Conservation (phyloP, 2,113 vertebrate genomes). For the Istiophorus platypterus region DNA sequence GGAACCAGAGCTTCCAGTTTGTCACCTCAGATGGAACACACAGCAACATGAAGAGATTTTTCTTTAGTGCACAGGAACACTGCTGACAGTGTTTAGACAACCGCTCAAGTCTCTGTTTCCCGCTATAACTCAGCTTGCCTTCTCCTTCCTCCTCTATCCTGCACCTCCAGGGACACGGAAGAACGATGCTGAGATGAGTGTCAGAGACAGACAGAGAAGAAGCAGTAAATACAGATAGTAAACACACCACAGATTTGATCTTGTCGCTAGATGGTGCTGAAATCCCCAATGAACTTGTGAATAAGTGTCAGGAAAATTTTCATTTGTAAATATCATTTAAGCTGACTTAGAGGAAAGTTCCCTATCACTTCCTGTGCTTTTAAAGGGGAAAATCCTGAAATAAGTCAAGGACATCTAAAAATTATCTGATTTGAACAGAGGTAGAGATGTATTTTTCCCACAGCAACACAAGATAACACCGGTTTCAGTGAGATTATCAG, state of each 20-base stretch:
- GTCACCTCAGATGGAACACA: conserved; percentile 69
- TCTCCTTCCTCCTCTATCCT: conserved; percentile 36
- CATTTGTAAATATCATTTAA: conserved; percentile 1
- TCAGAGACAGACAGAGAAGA: conserved; percentile 19
- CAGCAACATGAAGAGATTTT: conserved; percentile 49
- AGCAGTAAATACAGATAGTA: conserved; percentile 26
- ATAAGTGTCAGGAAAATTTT: conserved; percentile 9
- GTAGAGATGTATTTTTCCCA: conserved; percentile 49
- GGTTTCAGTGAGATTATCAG: conserved; percentile 54
- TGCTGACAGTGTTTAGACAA: conserved; percentile 79
- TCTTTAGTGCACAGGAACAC: conserved; percentile 58
- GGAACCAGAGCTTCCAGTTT: conserved; percentile 62
- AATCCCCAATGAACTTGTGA: neutral
- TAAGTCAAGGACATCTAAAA: conserved; percentile 43
- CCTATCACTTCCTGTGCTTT: conserved; percentile 33
- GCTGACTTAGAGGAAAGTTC: conserved; percentile 16
- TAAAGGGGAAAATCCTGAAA: conserved; percentile 30
- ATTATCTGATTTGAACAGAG: conserved; percentile 24
- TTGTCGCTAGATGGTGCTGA: conserved; percentile 54
- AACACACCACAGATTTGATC: conserved; percentile 11
- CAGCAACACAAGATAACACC: conserved; percentile 39
- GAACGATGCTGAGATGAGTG: conserved; percentile 29
- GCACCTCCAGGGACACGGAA: conserved; percentile 20
- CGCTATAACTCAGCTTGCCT: conserved; percentile 62
- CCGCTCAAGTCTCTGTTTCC: conserved; percentile 70